phyloP scores from a whole-genome alignment of 2,113 vertebrate species.

The Gavialis gangeticus region DNA sequence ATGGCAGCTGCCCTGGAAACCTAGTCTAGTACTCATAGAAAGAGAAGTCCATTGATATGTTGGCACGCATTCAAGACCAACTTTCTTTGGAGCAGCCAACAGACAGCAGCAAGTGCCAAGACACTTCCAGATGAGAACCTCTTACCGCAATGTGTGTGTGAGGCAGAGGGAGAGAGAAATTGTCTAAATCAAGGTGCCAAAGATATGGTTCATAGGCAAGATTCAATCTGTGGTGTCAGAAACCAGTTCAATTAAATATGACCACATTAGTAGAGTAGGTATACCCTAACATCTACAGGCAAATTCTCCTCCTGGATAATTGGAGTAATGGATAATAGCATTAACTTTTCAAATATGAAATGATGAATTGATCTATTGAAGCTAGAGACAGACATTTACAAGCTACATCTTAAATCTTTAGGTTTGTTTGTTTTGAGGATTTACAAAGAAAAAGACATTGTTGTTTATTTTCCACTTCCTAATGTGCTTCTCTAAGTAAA shows the following conservation, averaged over 20 bases:
- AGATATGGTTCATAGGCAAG: no score
- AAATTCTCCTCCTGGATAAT: not conserved
- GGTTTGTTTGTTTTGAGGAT: not conserved
- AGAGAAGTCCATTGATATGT: not conserved
- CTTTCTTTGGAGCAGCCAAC: not conserved
- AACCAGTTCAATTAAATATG: not conserved
- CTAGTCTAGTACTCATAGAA: not conserved
- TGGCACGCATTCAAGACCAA: not conserved
- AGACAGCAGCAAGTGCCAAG: not conserved
- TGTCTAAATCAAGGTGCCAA: no score
- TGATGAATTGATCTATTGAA: not conserved
- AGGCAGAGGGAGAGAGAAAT: no score
- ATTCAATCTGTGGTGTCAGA: not conserved
- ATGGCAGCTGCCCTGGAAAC: no score
- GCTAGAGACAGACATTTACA: not conserved
- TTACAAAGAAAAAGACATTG: not conserved
- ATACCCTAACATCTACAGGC: not conserved
- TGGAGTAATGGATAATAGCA: not conserved
- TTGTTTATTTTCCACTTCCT: not conserved
- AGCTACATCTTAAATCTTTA: not conserved
- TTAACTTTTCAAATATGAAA: not conserved
- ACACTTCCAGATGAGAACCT: not conserved
- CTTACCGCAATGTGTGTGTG: not conserved
- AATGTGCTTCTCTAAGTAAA: not conserved
- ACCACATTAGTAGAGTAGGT: not conserved